These are phyloP conservation scores for Drosophila melanosoma DNA, from an alignment of 2,888 invertebrate genomes.

Conservation along the genomic window DNA sequence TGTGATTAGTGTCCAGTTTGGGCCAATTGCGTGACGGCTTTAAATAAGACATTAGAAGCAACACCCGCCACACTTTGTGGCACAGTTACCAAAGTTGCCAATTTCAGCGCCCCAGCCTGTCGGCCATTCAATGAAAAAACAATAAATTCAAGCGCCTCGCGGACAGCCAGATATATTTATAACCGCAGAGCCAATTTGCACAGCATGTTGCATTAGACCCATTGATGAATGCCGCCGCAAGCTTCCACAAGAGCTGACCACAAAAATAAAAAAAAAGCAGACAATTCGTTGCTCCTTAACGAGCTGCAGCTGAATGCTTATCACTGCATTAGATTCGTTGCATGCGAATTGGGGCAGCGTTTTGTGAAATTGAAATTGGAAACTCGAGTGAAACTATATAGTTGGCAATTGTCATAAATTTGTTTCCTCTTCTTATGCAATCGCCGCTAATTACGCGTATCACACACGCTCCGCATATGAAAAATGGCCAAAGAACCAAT, in stretches of 20 bases:
- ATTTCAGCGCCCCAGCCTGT: slow-evolving; percentile 25
- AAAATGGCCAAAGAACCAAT: slow-evolving; percentile 45
- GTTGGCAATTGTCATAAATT: slow-evolving; percentile 45
- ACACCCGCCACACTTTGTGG: slow-evolving; percentile 37
- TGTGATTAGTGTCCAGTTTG: slow-evolving; percentile 66
- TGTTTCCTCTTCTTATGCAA: slow-evolving; percentile 26
- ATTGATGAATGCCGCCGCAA: slow-evolving; percentile 55
- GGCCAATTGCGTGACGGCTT: slow-evolving; percentile 57
- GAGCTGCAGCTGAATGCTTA: slow-evolving; percentile 52
- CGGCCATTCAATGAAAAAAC: slow-evolving; percentile 47
- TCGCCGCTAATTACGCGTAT: slow-evolving; percentile 51
- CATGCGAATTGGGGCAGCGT: slow-evolving; percentile 55
- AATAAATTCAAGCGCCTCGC: slow-evolving; percentile 61
- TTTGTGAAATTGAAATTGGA: slow-evolving; percentile 7
- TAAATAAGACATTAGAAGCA: slow-evolving; percentile 55
- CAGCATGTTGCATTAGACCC: slow-evolving; percentile 60
- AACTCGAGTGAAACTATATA: slow-evolving; percentile 12
- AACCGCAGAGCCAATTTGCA: slow-evolving; percentile 68
- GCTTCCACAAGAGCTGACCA: slow-evolving; percentile 37
- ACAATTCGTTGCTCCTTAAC: slow-evolving; percentile 46
- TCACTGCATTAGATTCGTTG: slow-evolving; percentile 54
- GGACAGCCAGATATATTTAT: slow-evolving; percentile 52
- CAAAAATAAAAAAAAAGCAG: not conserved
- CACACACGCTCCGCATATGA: slow-evolving; percentile 46
- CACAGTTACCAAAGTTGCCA: slow-evolving; percentile 18